Evolutionary conservation across 2,888 invertebrate species (phyloP).

Genomic region (Criorhina ranunculi): DNA sequence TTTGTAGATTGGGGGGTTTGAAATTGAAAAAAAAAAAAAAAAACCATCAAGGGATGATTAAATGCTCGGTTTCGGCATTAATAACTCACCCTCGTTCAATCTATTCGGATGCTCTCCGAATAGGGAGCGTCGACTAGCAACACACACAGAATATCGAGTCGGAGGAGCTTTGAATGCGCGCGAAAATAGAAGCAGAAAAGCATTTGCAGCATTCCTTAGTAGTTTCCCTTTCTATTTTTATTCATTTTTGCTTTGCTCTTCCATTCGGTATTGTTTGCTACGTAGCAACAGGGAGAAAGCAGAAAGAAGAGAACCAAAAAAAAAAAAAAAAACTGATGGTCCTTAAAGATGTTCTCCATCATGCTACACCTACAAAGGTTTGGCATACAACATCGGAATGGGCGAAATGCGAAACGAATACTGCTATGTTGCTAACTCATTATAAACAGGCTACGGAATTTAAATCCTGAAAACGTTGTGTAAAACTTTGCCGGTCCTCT

Average conservation of each 20-base stretch:
- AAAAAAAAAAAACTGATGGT: constrained; percentile 8
- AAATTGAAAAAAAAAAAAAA: constrained; percentile 25
- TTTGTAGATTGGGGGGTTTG: constrained; percentile 23
- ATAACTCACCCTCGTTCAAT: constrained; percentile 19
- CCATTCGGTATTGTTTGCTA: constrained; percentile 53
- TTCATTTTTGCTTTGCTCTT: constrained; percentile 51
- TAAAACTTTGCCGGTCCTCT: no score
- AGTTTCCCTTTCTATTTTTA: constrained; percentile 64
- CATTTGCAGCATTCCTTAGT: constrained; percentile 38
- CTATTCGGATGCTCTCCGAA: constrained; percentile 11
- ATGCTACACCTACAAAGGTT: constrained; percentile 5
- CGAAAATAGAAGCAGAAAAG: constrained; percentile 51
- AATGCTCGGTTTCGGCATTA: constrained; percentile 44
- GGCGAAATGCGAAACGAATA: neutral
- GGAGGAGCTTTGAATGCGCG: constrained; percentile 53
- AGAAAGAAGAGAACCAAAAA: neutral
- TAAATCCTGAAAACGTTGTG: no score
- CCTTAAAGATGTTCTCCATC: constrained; percentile 23
- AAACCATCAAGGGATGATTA: constrained; percentile 47
- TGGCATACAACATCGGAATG: constrained; percentile 9
- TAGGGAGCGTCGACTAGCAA: constrained; percentile 25
- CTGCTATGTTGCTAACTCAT: neutral
- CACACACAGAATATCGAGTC: constrained; percentile 26
- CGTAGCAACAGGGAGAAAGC: constrained; percentile 66
- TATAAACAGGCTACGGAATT: no score